Percentiles rank a stretch among this genome's conserved stretches.
These are phyloP conservation scores for Orthonychiurus folsomi DNA, from an alignment of 2,888 invertebrate species.

Conservation along the genomic window DNA sequence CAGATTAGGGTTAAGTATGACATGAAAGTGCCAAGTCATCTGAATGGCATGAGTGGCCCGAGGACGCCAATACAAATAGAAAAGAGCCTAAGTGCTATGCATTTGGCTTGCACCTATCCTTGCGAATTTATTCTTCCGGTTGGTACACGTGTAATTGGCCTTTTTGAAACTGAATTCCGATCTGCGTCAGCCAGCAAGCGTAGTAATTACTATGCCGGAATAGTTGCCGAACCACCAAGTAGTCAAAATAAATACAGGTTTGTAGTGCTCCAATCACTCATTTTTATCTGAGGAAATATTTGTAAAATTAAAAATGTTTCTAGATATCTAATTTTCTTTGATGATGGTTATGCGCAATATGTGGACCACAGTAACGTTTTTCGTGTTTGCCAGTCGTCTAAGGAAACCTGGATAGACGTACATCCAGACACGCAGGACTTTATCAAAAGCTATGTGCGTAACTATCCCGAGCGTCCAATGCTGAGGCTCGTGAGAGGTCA, in stretches of 20 bases:
- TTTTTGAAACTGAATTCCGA: constrained; percentile 41
- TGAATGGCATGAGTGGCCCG: too few species aligned
- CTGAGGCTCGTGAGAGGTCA: constrained; percentile 67
- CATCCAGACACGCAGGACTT: constrained; percentile 71
- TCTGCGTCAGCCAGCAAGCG: constrained; percentile 26
- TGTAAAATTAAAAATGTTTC: constrained; percentile 2
- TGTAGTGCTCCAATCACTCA: neutral
- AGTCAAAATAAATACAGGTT: constrained; percentile 57
- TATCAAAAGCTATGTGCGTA: constrained; percentile 68
- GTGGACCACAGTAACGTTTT: constrained; percentile 60
- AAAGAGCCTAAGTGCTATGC: too few species aligned
- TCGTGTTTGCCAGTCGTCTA: constrained; percentile 58
- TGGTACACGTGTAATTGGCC: constrained; percentile 74
- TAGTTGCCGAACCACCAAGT: constrained; percentile 71
- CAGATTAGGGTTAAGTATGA: too few species aligned
- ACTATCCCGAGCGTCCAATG: constrained; percentile 81
- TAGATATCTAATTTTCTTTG: constrained; percentile 81
- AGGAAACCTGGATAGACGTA: constrained; percentile 79
- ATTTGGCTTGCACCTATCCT: constrained; percentile 62
- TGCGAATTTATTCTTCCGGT: constrained; percentile 63
- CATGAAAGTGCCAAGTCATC: too few species aligned
- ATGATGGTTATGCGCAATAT: constrained; percentile 86
- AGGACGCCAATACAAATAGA: too few species aligned
- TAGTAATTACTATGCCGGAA: constrained; percentile 59
- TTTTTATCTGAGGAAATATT: too few species aligned